Percentiles rank a stretch among this genome's conserved stretches.
These are phyloP conservation scores for Thecophora atra DNA, from an alignment of 2,888 invertebrate genomes.

Conservation along the genomic window DNA sequence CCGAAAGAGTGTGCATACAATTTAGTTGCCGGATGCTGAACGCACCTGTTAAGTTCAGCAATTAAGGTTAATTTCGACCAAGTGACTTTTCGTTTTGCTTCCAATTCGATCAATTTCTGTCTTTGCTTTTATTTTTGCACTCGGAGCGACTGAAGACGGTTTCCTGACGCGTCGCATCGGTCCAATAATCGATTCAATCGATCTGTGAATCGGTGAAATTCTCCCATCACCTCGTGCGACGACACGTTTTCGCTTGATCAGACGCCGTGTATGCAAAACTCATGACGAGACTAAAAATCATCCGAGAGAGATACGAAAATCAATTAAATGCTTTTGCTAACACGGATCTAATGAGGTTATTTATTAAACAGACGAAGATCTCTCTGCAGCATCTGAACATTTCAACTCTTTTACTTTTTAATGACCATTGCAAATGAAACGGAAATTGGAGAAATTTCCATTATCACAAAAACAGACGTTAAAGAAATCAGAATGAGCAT, in stretches of 20 bases:
- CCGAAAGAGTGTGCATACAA: no score
- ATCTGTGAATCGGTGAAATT: slow-evolving; percentile 9
- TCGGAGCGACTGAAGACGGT: background rate
- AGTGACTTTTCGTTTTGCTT: background rate
- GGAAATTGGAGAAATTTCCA: no score
- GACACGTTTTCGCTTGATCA: slow-evolving; percentile 13
- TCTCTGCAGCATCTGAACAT: background rate
- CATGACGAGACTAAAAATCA: background rate
- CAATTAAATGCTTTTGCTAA: slow-evolving; percentile 14
- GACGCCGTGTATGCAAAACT: slow-evolving; percentile 19
- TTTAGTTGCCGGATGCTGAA: slow-evolving; percentile 1
- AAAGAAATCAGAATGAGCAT: no score
- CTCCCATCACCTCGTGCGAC: slow-evolving; percentile 13
- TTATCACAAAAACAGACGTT: no score
- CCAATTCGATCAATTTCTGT: background rate
- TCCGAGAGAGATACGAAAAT: slow-evolving; percentile 4
- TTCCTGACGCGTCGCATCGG: no score
- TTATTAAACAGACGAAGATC: background rate
- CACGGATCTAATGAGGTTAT: background rate
- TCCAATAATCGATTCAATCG: no score
- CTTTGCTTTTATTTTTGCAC: background rate
- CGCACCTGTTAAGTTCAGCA: background rate
- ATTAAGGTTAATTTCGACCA: background rate
- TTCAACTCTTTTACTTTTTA: no score
- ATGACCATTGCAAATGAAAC: no score